Conservation (phyloP, 2,113 vertebrate genomes). For the Engystomops pustulosus region DNA sequence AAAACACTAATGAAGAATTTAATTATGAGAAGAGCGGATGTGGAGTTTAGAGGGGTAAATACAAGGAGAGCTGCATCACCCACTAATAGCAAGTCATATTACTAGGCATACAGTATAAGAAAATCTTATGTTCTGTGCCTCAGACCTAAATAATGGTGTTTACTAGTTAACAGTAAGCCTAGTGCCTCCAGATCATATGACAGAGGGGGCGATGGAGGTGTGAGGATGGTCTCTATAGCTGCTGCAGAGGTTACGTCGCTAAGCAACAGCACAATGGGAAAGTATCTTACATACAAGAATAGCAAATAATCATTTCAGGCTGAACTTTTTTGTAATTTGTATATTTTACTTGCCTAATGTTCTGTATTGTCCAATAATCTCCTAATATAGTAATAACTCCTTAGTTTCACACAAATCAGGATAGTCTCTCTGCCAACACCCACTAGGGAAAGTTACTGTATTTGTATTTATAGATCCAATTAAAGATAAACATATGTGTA, state of each 20-base stretch:
- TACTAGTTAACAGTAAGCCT: background rate
- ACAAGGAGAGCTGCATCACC: too few relatives aligned
- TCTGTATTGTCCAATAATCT: too few relatives aligned
- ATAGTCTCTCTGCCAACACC: too few relatives aligned
- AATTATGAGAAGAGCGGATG: background rate
- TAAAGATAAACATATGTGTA: background rate
- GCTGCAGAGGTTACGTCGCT: slow-evolving; percentile 23
- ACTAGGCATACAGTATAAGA: background rate
- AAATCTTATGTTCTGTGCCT: background rate
- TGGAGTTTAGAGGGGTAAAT: background rate
- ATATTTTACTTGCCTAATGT: too few relatives aligned
- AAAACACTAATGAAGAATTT: background rate
- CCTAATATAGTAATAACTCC: too few relatives aligned
- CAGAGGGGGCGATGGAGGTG: background rate
- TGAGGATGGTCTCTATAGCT: slow-evolving; percentile 18
- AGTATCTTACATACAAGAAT: background rate
- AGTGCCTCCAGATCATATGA: background rate
- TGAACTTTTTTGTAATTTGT: background rate
- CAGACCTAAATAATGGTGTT: background rate
- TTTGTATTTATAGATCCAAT: too few relatives aligned
- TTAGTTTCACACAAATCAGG: too few relatives aligned
- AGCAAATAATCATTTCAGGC: background rate
- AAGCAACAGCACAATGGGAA: slow-evolving; percentile 1
- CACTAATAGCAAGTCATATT: background rate
- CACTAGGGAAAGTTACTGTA: too few relatives aligned